These are phyloP conservation scores for Ferrisia virgata DNA, from an alignment of 2,888 invertebrate species.

Conservation along the genomic window DNA sequence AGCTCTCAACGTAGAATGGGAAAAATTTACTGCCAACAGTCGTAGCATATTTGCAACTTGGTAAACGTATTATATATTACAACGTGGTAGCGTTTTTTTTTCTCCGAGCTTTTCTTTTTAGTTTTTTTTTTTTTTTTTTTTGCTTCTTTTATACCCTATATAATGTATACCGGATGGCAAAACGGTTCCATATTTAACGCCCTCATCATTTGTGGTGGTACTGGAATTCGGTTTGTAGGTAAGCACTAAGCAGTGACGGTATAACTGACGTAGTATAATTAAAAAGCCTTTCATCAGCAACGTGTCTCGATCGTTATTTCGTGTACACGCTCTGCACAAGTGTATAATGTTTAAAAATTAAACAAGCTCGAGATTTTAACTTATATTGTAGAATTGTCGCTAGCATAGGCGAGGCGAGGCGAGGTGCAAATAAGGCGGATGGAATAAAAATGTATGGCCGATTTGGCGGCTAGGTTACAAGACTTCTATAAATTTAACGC, in stretches of 20 bases:
- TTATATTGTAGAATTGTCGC: too few species aligned
- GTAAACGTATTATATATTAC: not conserved
- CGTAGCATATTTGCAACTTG: not conserved
- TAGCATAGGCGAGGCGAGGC: too few species aligned
- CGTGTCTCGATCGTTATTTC: not conserved
- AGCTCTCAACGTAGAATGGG: not conserved
- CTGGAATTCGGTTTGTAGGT: not conserved
- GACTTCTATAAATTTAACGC: not conserved
- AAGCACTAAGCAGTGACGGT: not conserved
- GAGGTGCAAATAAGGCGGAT: too few species aligned
- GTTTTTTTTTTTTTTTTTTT: not conserved
- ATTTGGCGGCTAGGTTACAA: not conserved
- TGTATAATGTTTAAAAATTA: too few species aligned
- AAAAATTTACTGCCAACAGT: not conserved
- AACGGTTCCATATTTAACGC: not conserved
- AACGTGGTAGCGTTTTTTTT: too few species aligned
- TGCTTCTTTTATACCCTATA: not conserved
- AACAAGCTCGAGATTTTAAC: too few species aligned
- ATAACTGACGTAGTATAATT: slow-evolving; percentile 13
- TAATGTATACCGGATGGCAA: too few species aligned
- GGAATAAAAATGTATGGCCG: not conserved
- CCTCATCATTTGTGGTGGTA: not conserved
- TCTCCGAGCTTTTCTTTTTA: not conserved
- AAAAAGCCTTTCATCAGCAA: not conserved
- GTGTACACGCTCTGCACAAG: not conserved